Evolutionary conservation across 2,888 invertebrate genomes (phyloP), one percentile per base, ranked within the genome.

Genomic region (Acleris laterana): DNA sequence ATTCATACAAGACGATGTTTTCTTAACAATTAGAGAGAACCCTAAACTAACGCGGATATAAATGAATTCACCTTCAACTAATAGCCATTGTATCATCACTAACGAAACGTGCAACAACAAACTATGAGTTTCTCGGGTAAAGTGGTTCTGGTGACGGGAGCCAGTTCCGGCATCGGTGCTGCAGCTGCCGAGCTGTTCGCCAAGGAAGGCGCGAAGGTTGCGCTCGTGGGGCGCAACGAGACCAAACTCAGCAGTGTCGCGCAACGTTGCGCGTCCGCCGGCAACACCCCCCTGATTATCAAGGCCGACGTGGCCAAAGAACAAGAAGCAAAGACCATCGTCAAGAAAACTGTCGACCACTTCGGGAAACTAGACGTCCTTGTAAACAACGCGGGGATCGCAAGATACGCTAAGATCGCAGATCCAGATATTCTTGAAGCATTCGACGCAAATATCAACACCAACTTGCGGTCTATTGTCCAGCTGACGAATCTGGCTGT

Each of bases 101-200:
- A 28, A 28, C 28, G 28, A 7, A 28, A 28, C 28, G 7, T 28
- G 7, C 28, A 7, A 28, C 28, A 28, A 28, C 28, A 38, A 46
- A 48, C 7, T 46, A 83, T 88, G 83, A 80, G 84, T 75, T 88
- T 87, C 55, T 71, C 72, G 1, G 70, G 76, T 13, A 87, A 85
- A 78, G 80, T 84, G 0, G 82, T 87, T 0, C 75, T 88, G 11
- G 77, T 88, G 0, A 87, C 86, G 0, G 89, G 88, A 2, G 82
- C 85, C 1, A 87, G 87, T 68, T 86, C 87, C 3, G 87, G 87
- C 1, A 85, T 88, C 2, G 85, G 87, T 9, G 84, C 82, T 1
- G 70, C 81, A 1, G 13, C 38, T 38, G 75, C 79, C 11, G 84
- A 83, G 0, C 25, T 65, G 0, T 82, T 85, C 22, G 74, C 81